Evolutionary conservation across 2,797 vertebrate genomes (phyloP).

Genomic region (Oceanodroma leucorhoa): DNA sequence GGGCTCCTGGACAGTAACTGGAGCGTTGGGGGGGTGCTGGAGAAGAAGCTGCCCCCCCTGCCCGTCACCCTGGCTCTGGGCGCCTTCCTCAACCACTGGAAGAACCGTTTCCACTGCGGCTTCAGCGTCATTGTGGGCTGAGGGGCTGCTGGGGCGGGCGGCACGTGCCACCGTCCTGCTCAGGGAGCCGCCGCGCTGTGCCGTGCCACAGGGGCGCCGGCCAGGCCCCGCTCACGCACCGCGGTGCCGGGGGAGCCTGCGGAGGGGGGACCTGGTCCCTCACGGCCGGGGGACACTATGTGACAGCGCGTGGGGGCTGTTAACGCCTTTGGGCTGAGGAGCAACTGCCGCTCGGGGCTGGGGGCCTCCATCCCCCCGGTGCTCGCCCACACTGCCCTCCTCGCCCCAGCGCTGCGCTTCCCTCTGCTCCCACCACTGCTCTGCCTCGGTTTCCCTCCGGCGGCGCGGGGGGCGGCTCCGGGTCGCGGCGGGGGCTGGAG

Average conservation of each 20-base stretch:
- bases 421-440: not conserved
- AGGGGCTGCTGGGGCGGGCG: not conserved
- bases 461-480: accelerated
- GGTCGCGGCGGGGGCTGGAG: not conserved
- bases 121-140: slow-evolving; percentile 81
- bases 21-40: slow-evolving; percentile 91
- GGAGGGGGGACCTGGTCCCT: not conserved
- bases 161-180: not conserved
- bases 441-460: not conserved
- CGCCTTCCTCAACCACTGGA: slow-evolving; percentile 91
- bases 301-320: not conserved
- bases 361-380: accelerated
- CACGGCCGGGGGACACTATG: not conserved
- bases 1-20: slow-evolving; percentile 94
- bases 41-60: slow-evolving; percentile 90
- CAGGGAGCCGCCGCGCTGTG: not conserved
- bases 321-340: not conserved
- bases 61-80: slow-evolving; percentile 93
- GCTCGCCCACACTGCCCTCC: accelerated
- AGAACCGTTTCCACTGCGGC: slow-evolving; percentile 88
- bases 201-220: accelerated
- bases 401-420: not conserved
- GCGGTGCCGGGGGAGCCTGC: accelerated
- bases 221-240: accelerated
- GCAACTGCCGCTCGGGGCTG: not conserved